Conservation (phyloP, 1,140 invertebrate species). For the Telenomus remus region DNA sequence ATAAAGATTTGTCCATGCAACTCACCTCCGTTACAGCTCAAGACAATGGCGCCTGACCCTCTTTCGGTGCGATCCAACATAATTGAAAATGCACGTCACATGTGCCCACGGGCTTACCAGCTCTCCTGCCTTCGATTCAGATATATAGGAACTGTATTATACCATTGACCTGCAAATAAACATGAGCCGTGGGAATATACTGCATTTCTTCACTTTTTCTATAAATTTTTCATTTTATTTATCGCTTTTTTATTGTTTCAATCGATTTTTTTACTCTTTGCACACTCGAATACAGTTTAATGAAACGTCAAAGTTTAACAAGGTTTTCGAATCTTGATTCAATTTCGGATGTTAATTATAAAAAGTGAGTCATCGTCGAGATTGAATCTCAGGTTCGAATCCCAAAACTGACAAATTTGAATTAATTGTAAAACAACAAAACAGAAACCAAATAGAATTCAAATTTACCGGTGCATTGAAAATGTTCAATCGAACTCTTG, state of each 20-base stretch:
- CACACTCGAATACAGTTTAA: not conserved
- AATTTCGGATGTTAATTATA: too few relatives aligned
- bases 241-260: not conserved
- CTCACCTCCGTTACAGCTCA: constrained; percentile 41
- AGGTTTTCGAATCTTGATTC: too few relatives aligned
- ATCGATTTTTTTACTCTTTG: not conserved
- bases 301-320: too few relatives aligned
- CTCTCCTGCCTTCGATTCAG: constrained; percentile 22
- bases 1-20: constrained; percentile 49
- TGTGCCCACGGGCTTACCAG: constrained; percentile 19
- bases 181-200: constrained; percentile 23
- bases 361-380: too few relatives aligned
- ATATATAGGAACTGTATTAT: constrained; percentile 30
- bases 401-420: too few relatives aligned
- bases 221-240: not conserved
- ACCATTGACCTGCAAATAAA: constrained; percentile 27
- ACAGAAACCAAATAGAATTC: too few relatives aligned
- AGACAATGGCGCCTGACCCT: constrained; percentile 60
- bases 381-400: too few relatives aligned
- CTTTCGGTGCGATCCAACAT: constrained; percentile 46
- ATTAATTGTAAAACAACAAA: too few relatives aligned
- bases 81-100: constrained; percentile 62
- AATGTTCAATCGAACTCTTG: constrained; percentile 22
- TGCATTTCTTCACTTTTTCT: not conserved
- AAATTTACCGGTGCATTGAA: not conserved